Percentiles rank a stretch among this genome's conserved stretches.
These are phyloP conservation scores for Euclidia mi DNA, from an alignment of 2,888 invertebrate species.

Conservation along the genomic window DNA sequence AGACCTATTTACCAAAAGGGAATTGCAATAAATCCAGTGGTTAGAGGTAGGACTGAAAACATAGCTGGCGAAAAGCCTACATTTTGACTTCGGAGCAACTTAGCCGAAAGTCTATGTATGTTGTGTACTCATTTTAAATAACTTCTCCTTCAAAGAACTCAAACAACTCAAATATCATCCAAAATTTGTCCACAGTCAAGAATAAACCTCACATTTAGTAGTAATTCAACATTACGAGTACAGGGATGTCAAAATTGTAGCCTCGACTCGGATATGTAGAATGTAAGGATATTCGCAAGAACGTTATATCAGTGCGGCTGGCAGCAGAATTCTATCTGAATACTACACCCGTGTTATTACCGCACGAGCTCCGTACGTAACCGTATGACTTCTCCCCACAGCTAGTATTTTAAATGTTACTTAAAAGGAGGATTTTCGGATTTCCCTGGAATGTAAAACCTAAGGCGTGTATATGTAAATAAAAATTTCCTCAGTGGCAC, in stretches of 20 bases:
- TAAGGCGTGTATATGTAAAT: constrained; percentile 44
- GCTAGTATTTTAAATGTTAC: constrained; percentile 10
- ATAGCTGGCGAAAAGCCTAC: no score
- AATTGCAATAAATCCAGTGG: no score
- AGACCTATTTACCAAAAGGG: no score
- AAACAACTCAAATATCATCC: no score
- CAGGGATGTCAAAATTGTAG: neutral
- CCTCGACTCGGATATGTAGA: neutral
- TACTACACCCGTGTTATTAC: neutral
- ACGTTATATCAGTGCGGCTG: neutral
- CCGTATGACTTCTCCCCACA: neutral
- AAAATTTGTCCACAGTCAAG: no score
- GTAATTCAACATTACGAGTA: no score
- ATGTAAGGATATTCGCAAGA: neutral
- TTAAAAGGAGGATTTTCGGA: constrained; percentile 32
- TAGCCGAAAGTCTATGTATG: no score
- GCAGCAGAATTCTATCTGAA: neutral
- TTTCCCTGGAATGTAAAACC: constrained; percentile 41
- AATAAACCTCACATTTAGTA: no score
- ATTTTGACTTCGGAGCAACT: no score
- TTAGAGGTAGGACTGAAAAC: no score
- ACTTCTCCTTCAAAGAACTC: no score
- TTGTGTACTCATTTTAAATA: no score
- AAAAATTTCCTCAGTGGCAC: constrained; percentile 34
- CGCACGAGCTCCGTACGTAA: neutral